Evolutionary conservation across 2,888 invertebrate species (phyloP).

Genomic region (Chesias legatella): DNA sequence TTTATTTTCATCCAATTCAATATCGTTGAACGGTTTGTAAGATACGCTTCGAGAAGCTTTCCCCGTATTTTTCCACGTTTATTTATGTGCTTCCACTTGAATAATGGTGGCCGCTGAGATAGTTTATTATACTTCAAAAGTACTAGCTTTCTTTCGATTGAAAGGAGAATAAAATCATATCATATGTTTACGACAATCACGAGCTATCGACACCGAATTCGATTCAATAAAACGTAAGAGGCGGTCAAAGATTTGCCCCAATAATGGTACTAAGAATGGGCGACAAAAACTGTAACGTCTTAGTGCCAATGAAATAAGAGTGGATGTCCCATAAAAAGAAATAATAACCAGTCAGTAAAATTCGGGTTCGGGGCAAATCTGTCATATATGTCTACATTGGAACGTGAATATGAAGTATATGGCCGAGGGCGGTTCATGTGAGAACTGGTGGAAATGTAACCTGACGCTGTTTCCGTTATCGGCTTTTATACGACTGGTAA

Average conservation of each 20-base stretch:
- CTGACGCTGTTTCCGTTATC: slow-evolving; percentile 58
- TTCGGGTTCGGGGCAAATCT: slow-evolving; percentile 64
- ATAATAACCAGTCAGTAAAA: slow-evolving; percentile 79
- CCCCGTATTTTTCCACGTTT: slow-evolving; percentile 31
- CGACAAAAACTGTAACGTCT: slow-evolving; percentile 70
- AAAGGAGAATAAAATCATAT: slow-evolving; percentile 40
- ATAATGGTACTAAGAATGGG: slow-evolving; percentile 49
- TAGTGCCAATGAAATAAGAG: slow-evolving; percentile 75
- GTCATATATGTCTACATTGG: slow-evolving; percentile 64
- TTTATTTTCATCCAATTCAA: slow-evolving; percentile 72
- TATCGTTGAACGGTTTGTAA: slow-evolving; percentile 55
- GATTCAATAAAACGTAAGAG: slow-evolving; percentile 65
- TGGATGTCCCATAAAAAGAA: slow-evolving; percentile 76
- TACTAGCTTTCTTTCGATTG: slow-evolving; percentile 18
- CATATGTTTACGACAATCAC: slow-evolving; percentile 52
- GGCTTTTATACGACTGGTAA: slow-evolving; percentile 69
- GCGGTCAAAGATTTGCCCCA: slow-evolving; percentile 63
- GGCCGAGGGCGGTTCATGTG: slow-evolving; percentile 49
- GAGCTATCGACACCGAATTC: slow-evolving; percentile 52
- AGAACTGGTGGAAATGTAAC: slow-evolving; percentile 73
- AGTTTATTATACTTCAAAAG: slow-evolving; percentile 29
- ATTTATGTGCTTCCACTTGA: slow-evolving; percentile 31
- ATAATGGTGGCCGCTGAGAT: slow-evolving; percentile 30
- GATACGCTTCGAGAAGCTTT: slow-evolving; percentile 41
- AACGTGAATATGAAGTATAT: slow-evolving; percentile 45